Evolutionary conservation across 1,140 invertebrate species (phyloP).

Genomic region (Hypsibius dujardini): DNA sequence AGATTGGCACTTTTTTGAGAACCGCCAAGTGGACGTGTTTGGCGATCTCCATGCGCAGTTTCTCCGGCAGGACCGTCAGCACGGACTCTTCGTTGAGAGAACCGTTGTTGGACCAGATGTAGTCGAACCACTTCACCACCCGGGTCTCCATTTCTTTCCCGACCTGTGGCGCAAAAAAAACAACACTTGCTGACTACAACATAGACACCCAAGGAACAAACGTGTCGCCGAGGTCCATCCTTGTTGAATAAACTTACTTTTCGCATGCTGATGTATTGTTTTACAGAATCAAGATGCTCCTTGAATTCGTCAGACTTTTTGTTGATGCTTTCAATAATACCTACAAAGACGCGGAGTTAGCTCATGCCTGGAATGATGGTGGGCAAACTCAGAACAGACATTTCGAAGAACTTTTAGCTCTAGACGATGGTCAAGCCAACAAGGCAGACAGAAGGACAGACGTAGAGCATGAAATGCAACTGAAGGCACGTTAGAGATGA

Average conservation of each 20-base stretch:
- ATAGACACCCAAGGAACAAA: too few species aligned
- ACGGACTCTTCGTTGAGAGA: constrained; percentile 15
- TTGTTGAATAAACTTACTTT: neutral
- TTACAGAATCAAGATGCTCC: constrained; percentile 6
- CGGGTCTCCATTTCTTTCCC: constrained; percentile 7
- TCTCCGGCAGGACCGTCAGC: neutral
- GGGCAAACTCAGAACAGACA: too few species aligned
- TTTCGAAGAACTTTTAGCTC: too few species aligned
- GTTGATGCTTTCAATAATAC: constrained; percentile 12
- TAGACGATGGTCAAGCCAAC: too few species aligned
- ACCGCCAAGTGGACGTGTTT: neutral
- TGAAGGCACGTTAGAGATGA: too few species aligned
- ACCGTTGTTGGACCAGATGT: constrained; percentile 11
- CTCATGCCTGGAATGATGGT: too few species aligned
- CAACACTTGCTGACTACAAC: neutral
- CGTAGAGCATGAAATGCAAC: too few species aligned
- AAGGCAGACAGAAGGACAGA: too few species aligned
- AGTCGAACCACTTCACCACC: constrained; percentile 15
- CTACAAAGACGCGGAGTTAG: too few species aligned
- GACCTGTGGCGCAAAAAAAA: neutral
- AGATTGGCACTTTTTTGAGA: constrained; percentile 16
- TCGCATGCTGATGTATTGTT: constrained; percentile 14
- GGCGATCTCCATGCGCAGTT: constrained; percentile 12
- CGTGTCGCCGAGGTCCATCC: too few species aligned
- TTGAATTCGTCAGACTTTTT: constrained; percentile 11